Evolutionary conservation across 2,113 vertebrate genomes (phyloP), one percentile per base, ranked within the genome.

Genomic region (Elephantulus edwardii): DNA sequence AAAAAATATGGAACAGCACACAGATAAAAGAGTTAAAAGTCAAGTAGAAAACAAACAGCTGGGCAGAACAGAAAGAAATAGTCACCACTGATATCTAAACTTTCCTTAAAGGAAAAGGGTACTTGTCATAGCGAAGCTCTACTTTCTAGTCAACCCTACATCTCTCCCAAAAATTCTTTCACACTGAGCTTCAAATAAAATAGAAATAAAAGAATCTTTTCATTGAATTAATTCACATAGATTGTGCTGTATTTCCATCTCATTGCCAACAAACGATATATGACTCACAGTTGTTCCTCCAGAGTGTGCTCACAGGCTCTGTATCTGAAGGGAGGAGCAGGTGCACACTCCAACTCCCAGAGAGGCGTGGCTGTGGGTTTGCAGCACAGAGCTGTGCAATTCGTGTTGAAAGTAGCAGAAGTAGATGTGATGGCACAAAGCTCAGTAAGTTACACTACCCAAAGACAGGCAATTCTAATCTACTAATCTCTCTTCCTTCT

Each of bases 151-250:
- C 38, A 75, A 38, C 33, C 38, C 19, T 76, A 82, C 6, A 17
- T 54, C 52, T 66, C 35, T 60, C 70, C 75, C 77, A 48, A 48
- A 88, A 76, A 48, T 81, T 44, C 58, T 14, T 35, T 68, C 28
- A n/a, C n/a, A n/a, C 46, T 10, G 46, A 11, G 26, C 68, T 40
- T 85, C 46, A 79, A n/a, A 64, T 56, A 86, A n/a, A 89, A 81
- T 42, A 80, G 7, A 17, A 76, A 13, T 52, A 86, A 13, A 44
- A 86, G 22, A 35, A 68, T 46, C 2, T 76, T 81, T 6, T 19
- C 86, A 76, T 85, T 58, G 74, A 83, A 30, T 64, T 60, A 60
- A 71, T 77, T 90, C 68, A 84, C 75, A 85, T 8, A 62, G 33
- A 62, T 1, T 77, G 72, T 26, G 17, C 64, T 42, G 88, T 30